These are phyloP conservation scores for Homarus gammarus DNA, from an alignment of 2,888 invertebrate species.

Conservation along the genomic window DNA sequence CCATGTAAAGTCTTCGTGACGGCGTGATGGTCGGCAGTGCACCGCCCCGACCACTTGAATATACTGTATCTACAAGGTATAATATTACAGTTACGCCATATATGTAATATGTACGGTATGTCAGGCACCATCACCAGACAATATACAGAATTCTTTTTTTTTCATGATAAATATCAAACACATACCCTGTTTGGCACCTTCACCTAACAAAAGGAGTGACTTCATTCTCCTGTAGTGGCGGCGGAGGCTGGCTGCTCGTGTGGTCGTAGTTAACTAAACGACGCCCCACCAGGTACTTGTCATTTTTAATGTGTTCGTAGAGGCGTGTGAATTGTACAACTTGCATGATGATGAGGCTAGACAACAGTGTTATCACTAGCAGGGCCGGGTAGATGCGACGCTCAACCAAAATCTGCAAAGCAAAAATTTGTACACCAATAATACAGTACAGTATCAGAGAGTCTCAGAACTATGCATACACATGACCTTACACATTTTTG, in stretches of 20 bases:
- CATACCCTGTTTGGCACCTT: slow-evolving; percentile 22
- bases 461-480: too few relatives aligned
- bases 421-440: neutral
- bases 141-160: neutral
- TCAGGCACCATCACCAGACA: slow-evolving; percentile 5
- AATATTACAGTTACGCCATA: neutral
- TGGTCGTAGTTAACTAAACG: slow-evolving; percentile 96
- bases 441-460: neutral
- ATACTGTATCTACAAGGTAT: neutral
- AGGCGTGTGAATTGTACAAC: slow-evolving; percentile 95
- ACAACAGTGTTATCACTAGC: slow-evolving; percentile 85
- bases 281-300: slow-evolving; percentile 98
- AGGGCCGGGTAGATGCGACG: slow-evolving; percentile 94
- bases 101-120: neutral
- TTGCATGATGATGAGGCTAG: slow-evolving; percentile 89
- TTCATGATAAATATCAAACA: neutral
- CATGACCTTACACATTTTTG: too few relatives aligned
- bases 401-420: slow-evolving; percentile 86
- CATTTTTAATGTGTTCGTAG: slow-evolving; percentile 99
- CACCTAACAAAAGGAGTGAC: slow-evolving; percentile 65
- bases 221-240: slow-evolving; percentile 36
- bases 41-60: neutral
- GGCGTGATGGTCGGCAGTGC: neutral
- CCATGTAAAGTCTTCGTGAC: neutral
- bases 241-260: slow-evolving; percentile 56